Base-by-base conservation (phyloP, 2,888 invertebrate genomes). In the Cheilosia vulpina region DNA sequence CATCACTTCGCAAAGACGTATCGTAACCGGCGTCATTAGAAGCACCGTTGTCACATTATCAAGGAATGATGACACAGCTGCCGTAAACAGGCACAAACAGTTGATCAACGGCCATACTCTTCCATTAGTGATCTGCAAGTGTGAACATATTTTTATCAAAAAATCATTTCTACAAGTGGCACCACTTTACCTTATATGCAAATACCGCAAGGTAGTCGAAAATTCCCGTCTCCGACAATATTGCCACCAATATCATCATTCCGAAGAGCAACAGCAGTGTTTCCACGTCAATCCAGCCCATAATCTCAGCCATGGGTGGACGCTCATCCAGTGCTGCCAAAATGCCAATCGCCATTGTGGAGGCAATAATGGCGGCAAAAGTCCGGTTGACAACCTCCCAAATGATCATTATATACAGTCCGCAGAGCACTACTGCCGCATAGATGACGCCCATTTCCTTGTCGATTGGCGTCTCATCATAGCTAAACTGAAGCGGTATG, bases 1-100 rank as follows among this genome's bases (percentile, higher is more conserved):
- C 94, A 97, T 96, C 52, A 97, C 97, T 92, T 98, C 98, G 90
- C 98, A 98, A 19, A 98, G 94, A 93, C 95, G 93, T 88, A 96
- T 96, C 6, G 96, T 96, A 11, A 96, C 95, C 1, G 96, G 96
- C 0, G 96, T 96, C 93, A 96, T 95, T 11, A 96, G 92, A 31
- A 96, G 91, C 4, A 96, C 94, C 0, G 96, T 96, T 0, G 96
- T 96, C 0, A 96, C 96, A 89, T 96, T 96, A 90, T 96, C 96
- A 88, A 96, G 90, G 88, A 96, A 94, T 4, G 96, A 95, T 0
- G 96, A 96, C 9, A 96, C 90, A 0, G 96, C 88, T 0, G 95
- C 95, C 11, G 96, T 95, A 88, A 96, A 95, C 27, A 95, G 89
- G 89, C 96, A 96, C 15, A 96, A 92, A 1, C 94, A 94, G 71